A percentile compares a stretch with the other conserved stretches of the same genome.
Conservation (phyloP, 2,888 invertebrate species). For the Apamea anceps region DNA sequence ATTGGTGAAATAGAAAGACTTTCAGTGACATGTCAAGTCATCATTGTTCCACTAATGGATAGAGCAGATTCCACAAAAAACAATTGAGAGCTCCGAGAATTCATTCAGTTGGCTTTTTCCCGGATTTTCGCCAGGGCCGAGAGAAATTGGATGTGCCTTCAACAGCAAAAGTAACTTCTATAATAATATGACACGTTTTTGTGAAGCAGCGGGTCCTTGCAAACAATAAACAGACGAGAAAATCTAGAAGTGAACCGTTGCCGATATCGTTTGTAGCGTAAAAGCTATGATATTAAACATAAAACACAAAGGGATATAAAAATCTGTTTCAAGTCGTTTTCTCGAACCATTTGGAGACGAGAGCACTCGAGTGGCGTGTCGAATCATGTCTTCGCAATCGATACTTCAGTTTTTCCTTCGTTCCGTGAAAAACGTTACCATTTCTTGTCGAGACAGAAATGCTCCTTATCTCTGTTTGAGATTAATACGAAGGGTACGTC, state of each 20-base stretch:
- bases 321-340: slow-evolving; percentile 66
- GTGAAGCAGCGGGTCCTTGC: neutral
- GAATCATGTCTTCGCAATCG: slow-evolving; percentile 75
- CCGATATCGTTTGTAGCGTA: slow-evolving; percentile 48
- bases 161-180: slow-evolving; percentile 1
- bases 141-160: slow-evolving; percentile 22
- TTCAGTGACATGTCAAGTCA: slow-evolving; percentile 47
- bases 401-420: slow-evolving; percentile 76
- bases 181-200: slow-evolving; percentile 18
- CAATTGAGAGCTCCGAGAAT: slow-evolving; percentile 34
- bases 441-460: slow-evolving; percentile 70
- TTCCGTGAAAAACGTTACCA: slow-evolving; percentile 67
- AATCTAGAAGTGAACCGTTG: slow-evolving; percentile 26
- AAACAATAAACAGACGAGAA: slow-evolving; percentile 7
- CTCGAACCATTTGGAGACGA: slow-evolving; percentile 62
- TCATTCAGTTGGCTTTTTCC: slow-evolving; percentile 32
- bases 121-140: slow-evolving; percentile 7
- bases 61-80: slow-evolving; percentile 41
- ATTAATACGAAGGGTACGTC: slow-evolving; percentile 71
- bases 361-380: slow-evolving; percentile 70
- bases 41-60: slow-evolving; percentile 47
- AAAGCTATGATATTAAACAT: slow-evolving; percentile 64
- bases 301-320: slow-evolving; percentile 67
- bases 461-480: slow-evolving; percentile 71
- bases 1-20: slow-evolving; percentile 2